Conservation (phyloP, 23 tunicate species). For the Halocynthia roretzi region DNA sequence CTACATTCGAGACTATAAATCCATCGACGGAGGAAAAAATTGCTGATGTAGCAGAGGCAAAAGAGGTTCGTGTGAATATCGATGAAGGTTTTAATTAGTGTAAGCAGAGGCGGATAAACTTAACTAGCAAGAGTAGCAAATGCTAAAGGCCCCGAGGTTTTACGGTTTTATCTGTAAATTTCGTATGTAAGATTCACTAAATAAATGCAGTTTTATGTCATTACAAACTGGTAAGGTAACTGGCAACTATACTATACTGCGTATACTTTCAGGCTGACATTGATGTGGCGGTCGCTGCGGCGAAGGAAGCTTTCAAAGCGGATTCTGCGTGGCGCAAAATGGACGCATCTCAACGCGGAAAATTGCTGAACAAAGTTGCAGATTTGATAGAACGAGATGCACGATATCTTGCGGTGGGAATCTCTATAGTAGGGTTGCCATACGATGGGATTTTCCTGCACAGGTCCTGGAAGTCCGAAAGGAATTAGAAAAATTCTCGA, state of each 20-base stretch:
- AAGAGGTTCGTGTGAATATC: slow-evolving; percentile 24
- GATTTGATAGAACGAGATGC: slow-evolving; percentile 79
- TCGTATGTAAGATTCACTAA: too few relatives aligned
- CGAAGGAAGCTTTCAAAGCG: slow-evolving; percentile 46
- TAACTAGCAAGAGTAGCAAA: too few relatives aligned
- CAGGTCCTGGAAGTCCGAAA: too few relatives aligned
- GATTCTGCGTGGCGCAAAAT: slow-evolving; percentile 67
- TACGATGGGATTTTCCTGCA: background rate
- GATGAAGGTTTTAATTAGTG: background rate
- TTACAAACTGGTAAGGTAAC: too few relatives aligned
- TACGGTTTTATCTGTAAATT: too few relatives aligned
- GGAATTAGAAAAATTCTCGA: too few relatives aligned
- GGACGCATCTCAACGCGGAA: slow-evolving; percentile 46
- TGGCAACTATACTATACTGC: background rate
- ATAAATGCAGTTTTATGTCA: too few relatives aligned
- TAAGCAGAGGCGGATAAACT: too few relatives aligned
- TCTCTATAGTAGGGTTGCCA: background rate
- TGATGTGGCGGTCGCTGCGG: slow-evolving; percentile 64
- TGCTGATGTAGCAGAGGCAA: slow-evolving; percentile 57
- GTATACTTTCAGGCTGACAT: slow-evolving; percentile 45
- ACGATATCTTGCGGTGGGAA: slow-evolving; percentile 45
- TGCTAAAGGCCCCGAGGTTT: too few relatives aligned
- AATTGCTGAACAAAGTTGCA: slow-evolving; percentile 59
- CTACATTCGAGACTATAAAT: slow-evolving; percentile 46
- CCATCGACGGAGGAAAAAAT: slow-evolving; percentile 58